Conservation (phyloP, 1,140 invertebrate species). For the Drosophila serrata region DNA sequence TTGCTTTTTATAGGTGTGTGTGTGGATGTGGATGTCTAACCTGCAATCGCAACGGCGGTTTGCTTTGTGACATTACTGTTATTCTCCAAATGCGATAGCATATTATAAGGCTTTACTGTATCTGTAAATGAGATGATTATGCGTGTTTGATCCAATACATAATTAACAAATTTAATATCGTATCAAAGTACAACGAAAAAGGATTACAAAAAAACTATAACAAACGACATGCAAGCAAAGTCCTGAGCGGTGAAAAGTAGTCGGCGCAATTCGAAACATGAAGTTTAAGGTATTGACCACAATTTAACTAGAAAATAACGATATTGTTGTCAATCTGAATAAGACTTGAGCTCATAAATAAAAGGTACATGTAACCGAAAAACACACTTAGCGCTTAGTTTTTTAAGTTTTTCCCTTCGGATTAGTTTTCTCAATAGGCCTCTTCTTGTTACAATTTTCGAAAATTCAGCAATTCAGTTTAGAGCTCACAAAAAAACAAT, state of each 20-base stretch:
- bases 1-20: constrained; percentile 37
- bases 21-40: constrained; percentile 74
- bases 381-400: background rate
- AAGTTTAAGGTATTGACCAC: background rate
- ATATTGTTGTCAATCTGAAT: background rate
- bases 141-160: constrained; percentile 43
- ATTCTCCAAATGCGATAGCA: constrained; percentile 85
- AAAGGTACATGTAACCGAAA: background rate
- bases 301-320: background rate
- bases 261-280: constrained; percentile 3
- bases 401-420: background rate
- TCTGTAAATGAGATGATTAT: constrained; percentile 84
- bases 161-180: constrained; percentile 34
- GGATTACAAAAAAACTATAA: background rate
- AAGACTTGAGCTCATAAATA: background rate
- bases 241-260: constrained; percentile 17
- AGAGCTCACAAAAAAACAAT: too few relatives aligned
- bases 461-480: too few relatives aligned
- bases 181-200: constrained; percentile 6
- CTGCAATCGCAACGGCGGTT: constrained; percentile 84
- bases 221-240: constrained; percentile 35
- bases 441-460: background rate
- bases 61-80: constrained; percentile 84
- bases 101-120: constrained; percentile 85
- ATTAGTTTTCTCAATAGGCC: background rate